Percentiles rank a stretch among this genome's conserved stretches.
Evolutionary conservation across 2,888 invertebrate genomes (phyloP).

Genomic region (Craniophora ligustri): DNA sequence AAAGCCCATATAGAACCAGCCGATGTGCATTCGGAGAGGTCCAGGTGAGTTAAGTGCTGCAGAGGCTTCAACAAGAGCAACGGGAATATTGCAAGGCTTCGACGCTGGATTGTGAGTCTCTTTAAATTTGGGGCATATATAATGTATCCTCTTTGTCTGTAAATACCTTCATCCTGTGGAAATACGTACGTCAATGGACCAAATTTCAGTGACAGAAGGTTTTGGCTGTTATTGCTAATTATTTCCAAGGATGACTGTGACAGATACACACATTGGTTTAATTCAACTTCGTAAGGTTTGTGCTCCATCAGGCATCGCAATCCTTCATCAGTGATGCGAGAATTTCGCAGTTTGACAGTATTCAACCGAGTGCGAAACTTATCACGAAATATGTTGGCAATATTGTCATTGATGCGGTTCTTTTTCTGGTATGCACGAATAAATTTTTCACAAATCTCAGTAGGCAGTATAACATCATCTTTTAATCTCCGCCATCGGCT

Average conservation of each 20-base stretch:
- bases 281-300: conserved; percentile 92
- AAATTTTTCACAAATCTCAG: conserved; percentile 92
- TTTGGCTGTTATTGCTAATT: conserved; percentile 91
- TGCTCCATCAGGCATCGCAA: conserved; percentile 92
- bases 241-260: conserved; percentile 90
- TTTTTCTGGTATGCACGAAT: conserved; percentile 88
- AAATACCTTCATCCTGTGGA: conserved; percentile 81
- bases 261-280: conserved; percentile 92
- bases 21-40: conserved; percentile 91
- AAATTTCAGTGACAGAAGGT: conserved; percentile 91
- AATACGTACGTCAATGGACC: conserved; percentile 91
- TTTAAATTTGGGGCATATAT: conserved; percentile 89
- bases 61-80: conserved; percentile 89
- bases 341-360: conserved; percentile 91
- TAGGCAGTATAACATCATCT: conserved; percentile 90
- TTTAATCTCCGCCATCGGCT: conserved; percentile 85
- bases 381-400: conserved; percentile 92
- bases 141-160: conserved; percentile 82
- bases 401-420: conserved; percentile 90
- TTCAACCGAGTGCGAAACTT: conserved; percentile 91
- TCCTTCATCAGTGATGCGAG: conserved; percentile 92
- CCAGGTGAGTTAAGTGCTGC: conserved; percentile 90
- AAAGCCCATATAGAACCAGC: conserved; percentile 91
- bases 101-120: conserved; percentile 88
- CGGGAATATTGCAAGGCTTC: conserved; percentile 81